These are phyloP conservation scores for Lophura nycthemera DNA, from an alignment of 2,113 vertebrate species.

Conservation along the genomic window DNA sequence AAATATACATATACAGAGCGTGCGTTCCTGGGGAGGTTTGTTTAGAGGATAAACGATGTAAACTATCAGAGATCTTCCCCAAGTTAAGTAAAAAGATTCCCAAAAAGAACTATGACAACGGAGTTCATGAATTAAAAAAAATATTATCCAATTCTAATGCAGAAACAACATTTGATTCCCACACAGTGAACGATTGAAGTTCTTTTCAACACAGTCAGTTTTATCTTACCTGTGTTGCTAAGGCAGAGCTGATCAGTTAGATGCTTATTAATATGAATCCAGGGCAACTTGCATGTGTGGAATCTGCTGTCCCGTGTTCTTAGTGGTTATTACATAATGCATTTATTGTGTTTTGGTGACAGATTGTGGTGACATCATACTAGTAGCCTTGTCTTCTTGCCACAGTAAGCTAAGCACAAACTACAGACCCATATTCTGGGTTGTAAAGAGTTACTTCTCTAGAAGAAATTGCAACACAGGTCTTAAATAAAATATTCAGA, in stretches of 20 bases:
- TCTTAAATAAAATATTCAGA: not conserved
- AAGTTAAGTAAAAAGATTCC: too few species aligned
- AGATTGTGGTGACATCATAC: not conserved
- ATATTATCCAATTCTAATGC: too few species aligned
- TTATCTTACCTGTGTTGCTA: accelerated
- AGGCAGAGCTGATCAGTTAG: not conserved
- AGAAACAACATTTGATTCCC: too few species aligned
- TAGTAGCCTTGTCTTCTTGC: not conserved
- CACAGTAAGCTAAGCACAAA: not conserved
- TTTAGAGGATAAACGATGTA: too few species aligned
- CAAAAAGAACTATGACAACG: too few species aligned
- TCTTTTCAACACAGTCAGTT: not conserved
- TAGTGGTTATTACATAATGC: not conserved
- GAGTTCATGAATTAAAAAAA: too few species aligned
- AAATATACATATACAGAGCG: too few species aligned
- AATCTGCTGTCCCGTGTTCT: not conserved
- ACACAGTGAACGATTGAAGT: not conserved
- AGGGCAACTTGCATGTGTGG: not conserved
- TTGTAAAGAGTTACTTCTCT: not conserved
- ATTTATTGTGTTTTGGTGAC: not conserved
- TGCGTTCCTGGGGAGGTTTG: too few species aligned
- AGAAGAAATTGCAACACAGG: not conserved
- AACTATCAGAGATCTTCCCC: too few species aligned
- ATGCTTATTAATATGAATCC: not conserved
- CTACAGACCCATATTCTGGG: not conserved